phyloP scores from a whole-genome alignment of 2,888 invertebrate genomes.

The Drosophila demipolita region DNA sequence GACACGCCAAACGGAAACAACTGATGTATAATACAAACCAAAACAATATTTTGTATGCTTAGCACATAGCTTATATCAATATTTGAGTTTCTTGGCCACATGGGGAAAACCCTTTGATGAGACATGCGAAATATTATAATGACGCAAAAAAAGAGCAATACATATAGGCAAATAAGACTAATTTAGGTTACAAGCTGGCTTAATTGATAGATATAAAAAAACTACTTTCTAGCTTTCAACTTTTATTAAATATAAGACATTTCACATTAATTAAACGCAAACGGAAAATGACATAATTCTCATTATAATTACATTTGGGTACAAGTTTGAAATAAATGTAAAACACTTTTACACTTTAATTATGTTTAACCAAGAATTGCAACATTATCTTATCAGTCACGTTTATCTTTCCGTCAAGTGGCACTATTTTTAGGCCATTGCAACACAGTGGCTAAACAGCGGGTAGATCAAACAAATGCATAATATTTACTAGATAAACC shows the following conservation, averaged over 20 bases:
- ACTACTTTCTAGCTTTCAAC: not conserved
- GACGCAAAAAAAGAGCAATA: not conserved
- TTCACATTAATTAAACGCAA: not conserved
- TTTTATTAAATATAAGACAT: too few relatives aligned
- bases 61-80: slow-evolving; percentile 19
- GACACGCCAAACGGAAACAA: slow-evolving; percentile 61
- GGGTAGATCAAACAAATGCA: not conserved
- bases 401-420: not conserved
- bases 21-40: slow-evolving; percentile 7
- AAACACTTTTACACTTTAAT: not conserved
- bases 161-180: not conserved
- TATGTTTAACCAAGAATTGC: not conserved
- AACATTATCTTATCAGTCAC: not conserved
- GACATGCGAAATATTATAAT: slow-evolving; percentile 13
- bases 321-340: not conserved
- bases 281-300: not conserved
- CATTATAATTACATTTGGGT: not conserved
- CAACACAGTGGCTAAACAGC: not conserved
- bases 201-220: not conserved
- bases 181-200: not conserved
- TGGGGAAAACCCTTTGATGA: slow-evolving; percentile 53
- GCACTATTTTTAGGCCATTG: too few relatives aligned
- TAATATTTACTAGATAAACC: not conserved
- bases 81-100: not conserved
- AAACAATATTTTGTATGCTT: slow-evolving; percentile 41